Evolutionary conservation across 2,797 vertebrate genomes (phyloP), one percentile per base, ranked within the genome.

Genomic region (Buphagus erythrorhynchus): DNA sequence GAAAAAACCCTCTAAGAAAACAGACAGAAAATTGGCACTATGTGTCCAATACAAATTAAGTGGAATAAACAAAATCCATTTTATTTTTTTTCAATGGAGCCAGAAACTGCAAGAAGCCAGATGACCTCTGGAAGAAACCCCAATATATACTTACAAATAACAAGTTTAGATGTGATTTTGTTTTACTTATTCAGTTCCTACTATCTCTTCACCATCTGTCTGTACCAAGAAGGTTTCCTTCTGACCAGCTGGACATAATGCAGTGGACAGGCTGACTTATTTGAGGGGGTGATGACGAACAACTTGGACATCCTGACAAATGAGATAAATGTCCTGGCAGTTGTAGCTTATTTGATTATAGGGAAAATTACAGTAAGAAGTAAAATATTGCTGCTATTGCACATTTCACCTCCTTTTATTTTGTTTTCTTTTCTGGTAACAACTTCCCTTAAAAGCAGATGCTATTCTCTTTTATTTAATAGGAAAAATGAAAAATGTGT

Each of bases 91-190:
- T 65, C 13, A 40, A 61, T 22, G 29, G 35, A 90, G 49, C 86
- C 77, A 92, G 66, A 66, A 94, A 90, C 55, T 88, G 40, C 46
- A 86, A 73, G 62, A 79, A 93, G 69, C 26, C 49, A 95, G 74
- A 42, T 45, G 73, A 83, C 62, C 72, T 74, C 51, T 65, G 57
- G 43, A 91, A 81, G 16, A 52, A 93, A 72, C 28, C 18, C 36
- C 65, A 61, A 1, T 35, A 57, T 15, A n/a, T 52, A 83, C 72
- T 93, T 62, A 69, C 2, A 83, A 76, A 72, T 33, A 84, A 49
- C 35, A 83, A 80, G 55, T 58, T 93, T 86, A 72, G 17, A 88
- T 25, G 51, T 33, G 42, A 67, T 43, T 88, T 82, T 78, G 36
- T 87, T 88, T 73, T 61, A 72, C 36, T 80, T 84, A 31, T 40